These are phyloP conservation scores for Byasa hedistus DNA, from an alignment of 2,888 invertebrate genomes.

Conservation along the genomic window DNA sequence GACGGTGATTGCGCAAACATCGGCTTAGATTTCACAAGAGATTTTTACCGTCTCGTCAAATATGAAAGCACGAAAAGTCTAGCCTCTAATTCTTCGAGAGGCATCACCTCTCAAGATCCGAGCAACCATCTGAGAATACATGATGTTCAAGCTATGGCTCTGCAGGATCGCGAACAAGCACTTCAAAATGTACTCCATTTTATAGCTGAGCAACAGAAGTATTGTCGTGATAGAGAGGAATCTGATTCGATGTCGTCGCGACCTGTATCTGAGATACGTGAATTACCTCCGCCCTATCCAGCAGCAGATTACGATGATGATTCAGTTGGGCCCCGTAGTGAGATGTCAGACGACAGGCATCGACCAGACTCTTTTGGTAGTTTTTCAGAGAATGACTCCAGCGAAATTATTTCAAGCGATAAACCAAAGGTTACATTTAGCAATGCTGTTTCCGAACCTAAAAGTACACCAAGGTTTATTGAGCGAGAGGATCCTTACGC, in stretches of 20 bases:
- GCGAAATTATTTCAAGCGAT: conserved; percentile 58
- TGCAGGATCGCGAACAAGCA: conserved; percentile 84
- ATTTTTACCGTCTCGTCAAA: conserved; percentile 89
- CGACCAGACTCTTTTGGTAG: conserved; percentile 73
- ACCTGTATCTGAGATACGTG: conserved; percentile 79
- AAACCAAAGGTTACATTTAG: conserved; percentile 59
- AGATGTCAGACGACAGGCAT: conserved; percentile 70
- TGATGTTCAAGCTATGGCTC: conserved; percentile 69
- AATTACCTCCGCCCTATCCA: conserved; percentile 76
- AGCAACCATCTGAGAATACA: conserved; percentile 68
- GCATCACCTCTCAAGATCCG: conserved; percentile 79
- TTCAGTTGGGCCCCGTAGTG: conserved; percentile 71
- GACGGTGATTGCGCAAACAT: conserved; percentile 85
- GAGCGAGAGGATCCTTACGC: conserved; percentile 72
- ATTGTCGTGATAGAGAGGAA: conserved; percentile 81
- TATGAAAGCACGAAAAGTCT: conserved; percentile 90
- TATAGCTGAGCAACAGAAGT: conserved; percentile 88
- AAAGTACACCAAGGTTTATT: conserved; percentile 69
- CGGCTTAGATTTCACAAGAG: conserved; percentile 87
- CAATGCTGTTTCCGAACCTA: conserved; percentile 71
- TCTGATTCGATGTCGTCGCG: conserved; percentile 79
- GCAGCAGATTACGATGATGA: conserved; percentile 74
- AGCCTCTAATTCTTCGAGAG: conserved; percentile 86
- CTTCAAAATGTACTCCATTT: conserved; percentile 87
- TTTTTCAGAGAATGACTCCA: conserved; percentile 75